phyloP scores from a whole-genome alignment of 2,797 vertebrate species.

The Coccyzus lansbergi region DNA sequence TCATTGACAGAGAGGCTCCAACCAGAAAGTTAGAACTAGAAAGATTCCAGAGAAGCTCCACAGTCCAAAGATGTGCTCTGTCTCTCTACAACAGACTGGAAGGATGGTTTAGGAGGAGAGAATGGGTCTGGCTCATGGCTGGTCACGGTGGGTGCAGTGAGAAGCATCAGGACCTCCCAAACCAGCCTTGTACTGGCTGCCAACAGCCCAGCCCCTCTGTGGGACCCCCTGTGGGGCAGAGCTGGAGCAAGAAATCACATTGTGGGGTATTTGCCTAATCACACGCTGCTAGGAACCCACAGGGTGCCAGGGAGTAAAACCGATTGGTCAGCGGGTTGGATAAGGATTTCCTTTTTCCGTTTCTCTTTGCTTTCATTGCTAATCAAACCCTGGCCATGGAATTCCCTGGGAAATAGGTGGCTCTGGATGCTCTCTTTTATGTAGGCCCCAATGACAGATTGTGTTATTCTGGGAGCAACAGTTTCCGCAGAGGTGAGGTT shows the following conservation, averaged over 20 bases:
- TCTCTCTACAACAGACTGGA: neutral
- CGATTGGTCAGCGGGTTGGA: accelerated
- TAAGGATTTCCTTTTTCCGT: neutral
- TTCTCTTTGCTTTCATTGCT: neutral
- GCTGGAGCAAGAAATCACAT: neutral
- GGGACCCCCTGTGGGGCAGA: neutral
- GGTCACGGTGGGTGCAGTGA: neutral
- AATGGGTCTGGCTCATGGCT: neutral
- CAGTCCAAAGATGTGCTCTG: neutral
- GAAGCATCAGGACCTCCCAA: neutral
- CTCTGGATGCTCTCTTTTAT: neutral
- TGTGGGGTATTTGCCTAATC: neutral
- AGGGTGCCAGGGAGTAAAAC: neutral
- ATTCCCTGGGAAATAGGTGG: neutral
- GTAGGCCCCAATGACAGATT: accelerated
- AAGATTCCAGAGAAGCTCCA: neutral
- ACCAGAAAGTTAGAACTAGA: neutral
- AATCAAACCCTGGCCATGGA: neutral
- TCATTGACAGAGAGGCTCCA: neutral
- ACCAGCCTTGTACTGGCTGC: neutral
- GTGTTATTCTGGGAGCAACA: neutral
- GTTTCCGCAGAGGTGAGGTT: neutral
- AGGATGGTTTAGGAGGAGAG: neutral
- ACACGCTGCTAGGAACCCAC: neutral
- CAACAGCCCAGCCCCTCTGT: no score